Evolutionary conservation across 2,113 vertebrate genomes (phyloP).

Genomic region (Thamnaconus septentrionalis): DNA sequence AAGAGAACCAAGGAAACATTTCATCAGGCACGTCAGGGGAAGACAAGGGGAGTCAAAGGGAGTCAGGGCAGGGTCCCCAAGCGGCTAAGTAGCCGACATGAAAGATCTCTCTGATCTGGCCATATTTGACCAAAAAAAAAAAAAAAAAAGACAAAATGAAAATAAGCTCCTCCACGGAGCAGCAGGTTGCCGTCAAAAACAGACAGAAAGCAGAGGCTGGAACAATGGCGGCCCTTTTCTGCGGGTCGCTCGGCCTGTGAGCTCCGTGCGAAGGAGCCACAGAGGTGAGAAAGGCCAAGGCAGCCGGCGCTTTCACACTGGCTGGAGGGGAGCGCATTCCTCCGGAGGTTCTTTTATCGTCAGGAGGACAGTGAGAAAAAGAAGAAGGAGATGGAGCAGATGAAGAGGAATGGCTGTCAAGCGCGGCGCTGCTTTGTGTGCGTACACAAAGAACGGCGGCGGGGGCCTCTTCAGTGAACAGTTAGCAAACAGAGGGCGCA

Average conservation of each 20-base stretch:
- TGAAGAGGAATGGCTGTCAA: conserved; percentile 53
- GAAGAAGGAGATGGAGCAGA: neutral
- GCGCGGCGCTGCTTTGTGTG: conserved; percentile 37
- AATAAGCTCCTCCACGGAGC: conserved; percentile 24
- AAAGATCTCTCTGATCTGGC: conserved; percentile 22
- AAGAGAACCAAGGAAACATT: too few species aligned
- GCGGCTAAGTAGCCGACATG: neutral
- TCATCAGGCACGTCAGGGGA: too few species aligned
- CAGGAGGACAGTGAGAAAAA: conserved; percentile 20
- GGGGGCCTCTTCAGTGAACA: conserved; percentile 32
- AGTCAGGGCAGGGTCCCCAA: too few species aligned
- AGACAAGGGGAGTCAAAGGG: too few species aligned
- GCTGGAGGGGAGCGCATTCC: conserved; percentile 49
- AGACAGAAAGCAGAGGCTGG: conserved; percentile 21
- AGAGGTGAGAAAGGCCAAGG: conserved; percentile 52
- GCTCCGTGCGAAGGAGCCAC: conserved; percentile 36
- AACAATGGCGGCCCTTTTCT: conserved; percentile 60
- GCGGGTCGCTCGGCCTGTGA: conserved; percentile 38
- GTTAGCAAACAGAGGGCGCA: conserved; percentile 31
- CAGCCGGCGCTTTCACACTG: conserved; percentile 39
- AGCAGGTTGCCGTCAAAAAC: conserved; percentile 32
- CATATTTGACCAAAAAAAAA: conserved; percentile 38
- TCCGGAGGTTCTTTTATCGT: conserved; percentile 29
- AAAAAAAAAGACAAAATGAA: conserved; percentile 26
- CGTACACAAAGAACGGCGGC: conserved; percentile 22